Evolutionary conservation across 1,140 invertebrate genomes (phyloP).

Genomic region (Prorops nasuta): DNA sequence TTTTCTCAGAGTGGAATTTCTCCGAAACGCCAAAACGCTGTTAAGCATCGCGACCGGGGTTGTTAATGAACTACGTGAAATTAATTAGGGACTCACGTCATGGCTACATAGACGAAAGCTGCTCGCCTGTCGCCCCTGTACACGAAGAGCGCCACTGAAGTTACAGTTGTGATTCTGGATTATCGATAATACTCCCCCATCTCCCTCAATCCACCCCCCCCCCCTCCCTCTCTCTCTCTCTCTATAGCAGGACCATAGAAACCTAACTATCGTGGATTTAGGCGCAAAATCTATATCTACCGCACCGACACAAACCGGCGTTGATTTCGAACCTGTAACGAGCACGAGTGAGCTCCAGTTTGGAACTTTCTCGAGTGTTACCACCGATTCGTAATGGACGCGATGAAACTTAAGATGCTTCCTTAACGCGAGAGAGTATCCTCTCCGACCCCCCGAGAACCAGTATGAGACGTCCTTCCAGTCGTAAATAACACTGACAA

Average conservation of each 20-base stretch:
- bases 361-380: no score
- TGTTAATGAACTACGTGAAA: slow-evolving; percentile 33
- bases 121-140: no score
- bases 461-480: no score
- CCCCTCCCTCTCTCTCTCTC: no score
- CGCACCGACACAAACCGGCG: slow-evolving; percentile 6
- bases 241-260: slow-evolving; percentile 6
- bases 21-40: slow-evolving; percentile 17
- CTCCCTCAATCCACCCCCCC: no score
- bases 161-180: slow-evolving; percentile 29
- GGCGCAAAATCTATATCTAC: slow-evolving; percentile 12
- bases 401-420: no score
- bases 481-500: no score
- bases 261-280: slow-evolving; percentile 23
- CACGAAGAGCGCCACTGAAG: slow-evolving; percentile 13
- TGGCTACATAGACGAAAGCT: slow-evolving; percentile 18
- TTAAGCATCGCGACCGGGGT: slow-evolving; percentile 26
- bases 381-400: no score
- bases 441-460: no score
- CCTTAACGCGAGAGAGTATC: no score
- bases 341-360: slow-evolving; percentile 1
- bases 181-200: slow-evolving; percentile 30
- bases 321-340: slow-evolving; percentile 1
- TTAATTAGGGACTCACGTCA: slow-evolving; percentile 30
- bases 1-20: no score